Percentiles rank a stretch among this genome's conserved stretches.
These are phyloP conservation scores for Sicus ferrugineus DNA, from an alignment of 2,888 invertebrate species.

Conservation along the genomic window DNA sequence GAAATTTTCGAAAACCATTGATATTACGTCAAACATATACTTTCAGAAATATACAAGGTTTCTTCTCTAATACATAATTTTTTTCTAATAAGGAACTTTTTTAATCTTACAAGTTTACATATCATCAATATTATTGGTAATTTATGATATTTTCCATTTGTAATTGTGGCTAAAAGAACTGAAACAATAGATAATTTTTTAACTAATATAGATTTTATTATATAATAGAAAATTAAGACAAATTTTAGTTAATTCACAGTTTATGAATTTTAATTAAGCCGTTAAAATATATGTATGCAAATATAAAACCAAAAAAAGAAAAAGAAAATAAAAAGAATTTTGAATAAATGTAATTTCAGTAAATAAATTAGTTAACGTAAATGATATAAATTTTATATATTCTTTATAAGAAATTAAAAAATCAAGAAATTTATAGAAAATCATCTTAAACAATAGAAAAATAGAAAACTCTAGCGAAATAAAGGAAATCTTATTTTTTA, in stretches of 20 bases:
- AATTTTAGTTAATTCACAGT: neutral
- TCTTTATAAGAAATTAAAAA: conserved; percentile 45
- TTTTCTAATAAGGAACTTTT: neutral
- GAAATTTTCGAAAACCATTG: neutral
- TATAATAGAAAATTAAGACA: neutral
- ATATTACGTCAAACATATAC: neutral
- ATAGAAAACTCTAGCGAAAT: conserved; percentile 9
- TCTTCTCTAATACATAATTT: neutral
- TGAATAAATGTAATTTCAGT: neutral
- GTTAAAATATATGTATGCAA: neutral
- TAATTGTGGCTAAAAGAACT: too few species aligned
- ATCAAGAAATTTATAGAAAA: neutral
- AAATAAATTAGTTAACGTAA: conserved; percentile 44
- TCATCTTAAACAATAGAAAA: neutral
- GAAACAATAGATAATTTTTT: neutral
- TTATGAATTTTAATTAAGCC: too few species aligned
- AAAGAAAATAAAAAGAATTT: neutral
- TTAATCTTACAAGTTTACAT: neutral
- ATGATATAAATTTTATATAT: too few species aligned
- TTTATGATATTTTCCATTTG: conserved; percentile 31
- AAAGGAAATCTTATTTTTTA: conserved; percentile 53
- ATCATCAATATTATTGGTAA: neutral
- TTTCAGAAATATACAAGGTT: neutral
- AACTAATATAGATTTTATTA: conserved; percentile 2
- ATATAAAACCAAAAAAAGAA: neutral